phyloP scores from a whole-genome alignment of 2,113 vertebrate genomes.

The Pungitius pungitius region DNA sequence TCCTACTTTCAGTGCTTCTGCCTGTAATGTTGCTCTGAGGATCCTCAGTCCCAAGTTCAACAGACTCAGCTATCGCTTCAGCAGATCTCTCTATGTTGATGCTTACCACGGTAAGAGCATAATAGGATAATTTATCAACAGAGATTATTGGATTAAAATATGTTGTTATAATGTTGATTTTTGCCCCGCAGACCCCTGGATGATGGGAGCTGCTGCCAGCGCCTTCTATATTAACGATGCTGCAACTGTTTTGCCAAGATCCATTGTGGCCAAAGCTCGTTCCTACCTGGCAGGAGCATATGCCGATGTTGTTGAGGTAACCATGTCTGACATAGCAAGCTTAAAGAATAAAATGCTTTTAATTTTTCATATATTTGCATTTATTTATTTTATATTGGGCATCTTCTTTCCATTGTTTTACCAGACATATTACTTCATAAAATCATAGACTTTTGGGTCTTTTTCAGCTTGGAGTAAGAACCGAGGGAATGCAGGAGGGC shows the following conservation, averaged over 20 bases:
- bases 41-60: slow-evolving; percentile 81
- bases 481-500: slow-evolving; percentile 85
- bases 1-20: slow-evolving; percentile 81
- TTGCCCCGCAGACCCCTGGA: slow-evolving; percentile 74
- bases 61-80: slow-evolving; percentile 80
- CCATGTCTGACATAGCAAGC: background rate
- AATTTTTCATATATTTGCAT: too few species aligned
- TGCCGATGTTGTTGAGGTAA: slow-evolving; percentile 86
- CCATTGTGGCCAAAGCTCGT: slow-evolving; percentile 81
- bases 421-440: too few species aligned
- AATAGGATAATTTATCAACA: background rate
- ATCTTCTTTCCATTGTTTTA: too few species aligned
- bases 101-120: slow-evolving; percentile 80
- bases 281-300: slow-evolving; percentile 80
- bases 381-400: too few species aligned
- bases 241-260: slow-evolving; percentile 82
- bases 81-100: slow-evolving; percentile 74
- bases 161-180: background rate
- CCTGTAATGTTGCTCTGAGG: slow-evolving; percentile 85
- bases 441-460: too few species aligned
- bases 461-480: slow-evolving; percentile 78
- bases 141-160: background rate
- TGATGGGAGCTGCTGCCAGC: slow-evolving; percentile 82
- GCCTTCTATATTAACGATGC: slow-evolving; percentile 83
- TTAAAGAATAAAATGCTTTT: background rate